Evolutionary conservation across 2,113 vertebrate species (phyloP).

Genomic region (Colossoma macropomum): DNA sequence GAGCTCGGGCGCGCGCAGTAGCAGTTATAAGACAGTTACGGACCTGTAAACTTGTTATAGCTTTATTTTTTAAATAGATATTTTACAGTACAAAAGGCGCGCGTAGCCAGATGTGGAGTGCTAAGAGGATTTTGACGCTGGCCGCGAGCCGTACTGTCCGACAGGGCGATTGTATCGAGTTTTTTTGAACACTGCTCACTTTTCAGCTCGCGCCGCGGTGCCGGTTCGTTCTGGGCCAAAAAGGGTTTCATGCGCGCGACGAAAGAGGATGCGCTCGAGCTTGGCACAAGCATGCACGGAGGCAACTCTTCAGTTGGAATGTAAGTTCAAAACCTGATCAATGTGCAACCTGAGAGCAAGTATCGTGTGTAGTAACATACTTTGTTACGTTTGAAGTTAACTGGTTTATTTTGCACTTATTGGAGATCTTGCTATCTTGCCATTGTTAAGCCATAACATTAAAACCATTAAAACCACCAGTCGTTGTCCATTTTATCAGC

Average conservation of each 20-base stretch:
- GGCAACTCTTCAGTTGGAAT: not conserved
- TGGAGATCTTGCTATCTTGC: not conserved
- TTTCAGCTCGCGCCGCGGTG: constrained; percentile 2
- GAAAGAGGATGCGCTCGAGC: not conserved
- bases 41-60: not conserved
- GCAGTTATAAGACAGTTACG: not conserved
- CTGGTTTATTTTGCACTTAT: not conserved
- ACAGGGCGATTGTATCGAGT: not conserved
- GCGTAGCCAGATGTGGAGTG: constrained; percentile 35
- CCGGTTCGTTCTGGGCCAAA: not conserved
- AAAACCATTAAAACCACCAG: too few species aligned
- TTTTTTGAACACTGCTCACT: constrained; percentile 22
- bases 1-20: not conserved
- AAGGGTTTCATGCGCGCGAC: not conserved
- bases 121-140: constrained; percentile 33
- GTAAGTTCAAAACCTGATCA: constrained; percentile 8
- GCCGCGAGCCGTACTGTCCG: not conserved
- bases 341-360: too few species aligned
- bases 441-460: too few species aligned
- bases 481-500: too few species aligned
- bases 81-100: constrained; percentile 9
- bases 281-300: not conserved
- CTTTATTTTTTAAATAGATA: not conserved
- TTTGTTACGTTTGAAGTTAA: not conserved
- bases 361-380: not conserved